Base-by-base conservation (phyloP, 2,113 vertebrate genomes). In the Amazona vittata region DNA sequence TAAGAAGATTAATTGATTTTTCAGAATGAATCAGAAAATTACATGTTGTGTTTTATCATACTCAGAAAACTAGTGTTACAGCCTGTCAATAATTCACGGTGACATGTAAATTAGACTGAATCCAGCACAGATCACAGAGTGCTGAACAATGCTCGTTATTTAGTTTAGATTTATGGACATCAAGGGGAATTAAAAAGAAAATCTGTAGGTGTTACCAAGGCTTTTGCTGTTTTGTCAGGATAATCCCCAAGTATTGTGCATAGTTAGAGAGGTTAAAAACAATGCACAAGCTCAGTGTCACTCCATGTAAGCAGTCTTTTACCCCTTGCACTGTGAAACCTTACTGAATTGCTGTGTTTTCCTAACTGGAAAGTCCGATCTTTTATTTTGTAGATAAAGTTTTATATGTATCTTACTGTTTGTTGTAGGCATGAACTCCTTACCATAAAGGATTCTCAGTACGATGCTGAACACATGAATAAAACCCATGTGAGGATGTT, bases 71-170 rank as follows among this genome's bases (percentile, higher is more conserved):
- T 25, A 65, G 47, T 89, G 71, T 50, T 89, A 41, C 25, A 62
- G 17, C 8, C 43, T 87, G 67, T 90, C 91, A 91, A 33, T 86
- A 91, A 80, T 91, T 95, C 47, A 71, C 5, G 17, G 24, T 90
- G 65, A 92, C 65, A 82, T 83, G 59, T 65, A 94, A 86, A 90
- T 67, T 75, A 73, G 77, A 64, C 44, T 85, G 95, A 80, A 76
- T 80, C 62, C 91, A 88, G 82, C 41, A 86, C 22, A 89, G 70
- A 91, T 90, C 80, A 88, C 19, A 79, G 77, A 60, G 10, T 46
- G 33, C 37, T 31, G 71, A 96, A 86, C 62, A 88, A 12, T 50
- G 19, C 53, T 78, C 35, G 37, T 84, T 83, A 84, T 62, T 93
- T 37, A 49, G 17, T 93, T 89, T 90, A 92, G 52, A 84, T 90